Evolutionary conservation across 2,797 vertebrate genomes (phyloP).

Genomic region (Ctenopoma kingsleyae): DNA sequence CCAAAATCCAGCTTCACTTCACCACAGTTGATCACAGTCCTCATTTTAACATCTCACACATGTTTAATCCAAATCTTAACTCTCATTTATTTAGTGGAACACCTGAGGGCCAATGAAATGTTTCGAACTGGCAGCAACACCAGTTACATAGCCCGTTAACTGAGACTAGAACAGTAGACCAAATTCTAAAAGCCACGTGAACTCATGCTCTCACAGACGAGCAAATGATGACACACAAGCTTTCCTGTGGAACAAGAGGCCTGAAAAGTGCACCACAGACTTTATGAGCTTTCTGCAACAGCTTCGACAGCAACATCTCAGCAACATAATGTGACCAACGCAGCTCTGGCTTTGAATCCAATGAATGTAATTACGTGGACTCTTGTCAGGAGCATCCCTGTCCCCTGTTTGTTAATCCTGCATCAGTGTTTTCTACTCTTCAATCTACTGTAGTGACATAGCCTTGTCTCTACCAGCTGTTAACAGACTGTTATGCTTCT

Average conservation of each 20-base stretch:
- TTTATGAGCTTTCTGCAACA: background rate
- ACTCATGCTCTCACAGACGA: background rate
- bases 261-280: background rate
- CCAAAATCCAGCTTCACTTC: slow-evolving; percentile 7
- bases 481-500: too few relatives aligned
- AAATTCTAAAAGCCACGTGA: slow-evolving; percentile 1
- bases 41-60: slow-evolving; percentile 9
- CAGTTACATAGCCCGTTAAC: background rate
- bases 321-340: too few relatives aligned
- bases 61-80: slow-evolving; percentile 11
- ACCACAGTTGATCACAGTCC: slow-evolving; percentile 25
- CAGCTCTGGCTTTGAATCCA: too few relatives aligned
- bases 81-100: background rate
- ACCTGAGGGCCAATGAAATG: background rate
- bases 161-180: background rate
- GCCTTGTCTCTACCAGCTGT: too few relatives aligned
- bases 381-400: too few relatives aligned
- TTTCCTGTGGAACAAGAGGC: background rate
- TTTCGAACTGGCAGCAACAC: slow-evolving; percentile 6
- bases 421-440: too few relatives aligned
- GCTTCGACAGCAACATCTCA: too few relatives aligned
- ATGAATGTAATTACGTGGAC: too few relatives aligned
- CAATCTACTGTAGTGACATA: too few relatives aligned
- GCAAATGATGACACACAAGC: background rate
- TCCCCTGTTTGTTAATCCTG: too few relatives aligned